Evolutionary conservation across 2,113 vertebrate genomes (phyloP).

Genomic region (Pyrgilauda ruficollis): DNA sequence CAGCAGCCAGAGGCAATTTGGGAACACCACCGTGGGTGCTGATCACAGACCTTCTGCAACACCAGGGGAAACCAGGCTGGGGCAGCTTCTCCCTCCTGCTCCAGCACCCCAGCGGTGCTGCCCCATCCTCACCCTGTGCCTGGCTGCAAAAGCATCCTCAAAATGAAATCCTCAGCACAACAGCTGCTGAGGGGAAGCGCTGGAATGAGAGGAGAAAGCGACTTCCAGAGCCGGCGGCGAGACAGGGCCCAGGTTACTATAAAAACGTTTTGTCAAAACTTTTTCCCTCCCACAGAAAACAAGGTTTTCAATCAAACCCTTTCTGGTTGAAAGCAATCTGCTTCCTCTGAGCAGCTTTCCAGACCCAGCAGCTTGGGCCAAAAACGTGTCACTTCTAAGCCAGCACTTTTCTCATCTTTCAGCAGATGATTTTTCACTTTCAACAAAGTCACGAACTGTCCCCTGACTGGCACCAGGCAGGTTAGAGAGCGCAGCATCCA

Average conservation of each 20-base stretch:
- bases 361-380: neutral
- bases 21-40: neutral
- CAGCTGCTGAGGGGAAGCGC: neutral
- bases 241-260: neutral
- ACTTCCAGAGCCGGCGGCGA: neutral
- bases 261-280: neutral
- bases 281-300: neutral
- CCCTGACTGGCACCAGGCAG: neutral
- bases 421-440: neutral
- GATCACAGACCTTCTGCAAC: neutral
- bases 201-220: neutral
- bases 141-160: neutral
- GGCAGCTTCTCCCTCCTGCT: neutral
- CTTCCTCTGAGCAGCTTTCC: neutral
- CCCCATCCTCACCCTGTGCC: neutral
- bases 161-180: fast-evolving
- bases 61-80: neutral
- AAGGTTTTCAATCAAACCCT: neutral
- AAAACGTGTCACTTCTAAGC: neutral
- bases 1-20: slow-evolving; percentile 30
- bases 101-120: neutral
- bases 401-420: slow-evolving; percentile 16
- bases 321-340: neutral
- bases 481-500: neutral
- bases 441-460: neutral